phyloP scores from a whole-genome alignment of 1,140 invertebrate genomes.

The Cydia fagiglandana region DNA sequence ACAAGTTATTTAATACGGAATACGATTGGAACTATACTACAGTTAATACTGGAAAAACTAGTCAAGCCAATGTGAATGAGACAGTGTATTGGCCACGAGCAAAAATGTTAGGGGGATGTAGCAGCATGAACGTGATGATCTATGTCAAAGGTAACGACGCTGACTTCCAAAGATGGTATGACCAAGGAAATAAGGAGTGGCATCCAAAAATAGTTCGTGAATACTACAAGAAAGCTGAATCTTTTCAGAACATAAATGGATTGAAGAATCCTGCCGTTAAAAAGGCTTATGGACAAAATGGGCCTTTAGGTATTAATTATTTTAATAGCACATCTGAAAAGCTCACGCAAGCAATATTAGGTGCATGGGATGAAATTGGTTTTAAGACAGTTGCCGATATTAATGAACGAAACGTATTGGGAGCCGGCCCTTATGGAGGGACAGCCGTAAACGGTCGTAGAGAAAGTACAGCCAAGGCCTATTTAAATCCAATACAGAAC shows the following conservation, averaged over 20 bases:
- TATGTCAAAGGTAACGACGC: conserved; percentile 83
- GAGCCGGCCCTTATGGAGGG: conserved; percentile 58
- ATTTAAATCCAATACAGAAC: conserved; percentile 77
- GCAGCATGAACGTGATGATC: conserved; percentile 84
- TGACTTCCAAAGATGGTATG: conserved; percentile 82
- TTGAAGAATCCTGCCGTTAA: conserved; percentile 35
- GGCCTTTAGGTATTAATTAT: conserved; percentile 42
- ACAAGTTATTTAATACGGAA: conserved; percentile 29
- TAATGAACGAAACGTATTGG: conserved; percentile 58
- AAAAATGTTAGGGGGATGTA: conserved; percentile 82
- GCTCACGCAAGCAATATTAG: conserved; percentile 57
- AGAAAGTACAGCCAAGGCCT: conserved; percentile 81
- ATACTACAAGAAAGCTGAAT: conserved; percentile 46
- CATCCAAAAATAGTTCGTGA: conserved; percentile 69
- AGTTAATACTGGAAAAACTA: conserved; percentile 28
- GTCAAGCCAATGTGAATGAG: conserved; percentile 35
- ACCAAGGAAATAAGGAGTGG: conserved; percentile 81
- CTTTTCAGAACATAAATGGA: conserved; percentile 35
- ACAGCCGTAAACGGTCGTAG: conserved; percentile 79
- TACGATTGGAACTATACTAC: conserved; percentile 42
- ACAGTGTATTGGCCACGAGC: conserved; percentile 70
- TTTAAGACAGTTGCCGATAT: conserved; percentile 50
- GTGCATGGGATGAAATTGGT: conserved; percentile 51
- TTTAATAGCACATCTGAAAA: conserved; percentile 40
- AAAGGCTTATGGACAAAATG: conserved; percentile 40